Conservation (phyloP, 2,888 invertebrate species). For the Caenorhabditis sulstoni region DNA sequence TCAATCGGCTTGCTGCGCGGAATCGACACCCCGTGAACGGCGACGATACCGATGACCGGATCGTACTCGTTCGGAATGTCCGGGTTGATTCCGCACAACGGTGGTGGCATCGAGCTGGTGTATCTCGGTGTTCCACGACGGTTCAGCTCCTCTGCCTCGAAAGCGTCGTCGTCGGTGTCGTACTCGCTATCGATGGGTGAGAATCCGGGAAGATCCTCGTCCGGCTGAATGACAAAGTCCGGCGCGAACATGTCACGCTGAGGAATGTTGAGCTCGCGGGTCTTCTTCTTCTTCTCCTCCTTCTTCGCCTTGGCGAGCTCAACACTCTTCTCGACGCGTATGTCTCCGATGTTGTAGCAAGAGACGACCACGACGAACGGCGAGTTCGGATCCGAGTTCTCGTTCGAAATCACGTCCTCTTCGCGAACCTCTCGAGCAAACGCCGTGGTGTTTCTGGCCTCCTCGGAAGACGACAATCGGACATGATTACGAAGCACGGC, state of each 20-base stretch:
- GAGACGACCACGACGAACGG: constrained; percentile 17
- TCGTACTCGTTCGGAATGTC: constrained; percentile 51
- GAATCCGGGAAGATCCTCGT: constrained; percentile 47
- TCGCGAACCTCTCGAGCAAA: constrained; percentile 40
- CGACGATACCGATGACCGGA: constrained; percentile 47
- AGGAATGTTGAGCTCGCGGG: constrained; percentile 32
- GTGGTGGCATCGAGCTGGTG: constrained; percentile 8
- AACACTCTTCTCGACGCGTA: constrained; percentile 14
- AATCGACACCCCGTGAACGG: constrained; percentile 46
- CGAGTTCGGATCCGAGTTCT: constrained; percentile 19
- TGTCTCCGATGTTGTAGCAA: constrained; percentile 23
- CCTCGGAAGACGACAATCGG: constrained; percentile 41
- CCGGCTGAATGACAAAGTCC: constrained; percentile 29
- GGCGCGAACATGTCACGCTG: constrained; percentile 36
- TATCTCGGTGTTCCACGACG: background rate
- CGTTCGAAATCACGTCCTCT: constrained; percentile 36
- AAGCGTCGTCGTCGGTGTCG: constrained; percentile 28
- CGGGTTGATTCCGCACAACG: constrained; percentile 31
- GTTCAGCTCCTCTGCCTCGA: constrained; percentile 5
- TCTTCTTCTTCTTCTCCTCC: constrained; percentile 32
- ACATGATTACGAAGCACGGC: constrained; percentile 7
- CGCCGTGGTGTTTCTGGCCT: constrained; percentile 20
- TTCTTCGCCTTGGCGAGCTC: constrained; percentile 7
- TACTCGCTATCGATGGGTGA: constrained; percentile 40
- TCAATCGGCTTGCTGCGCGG: constrained; percentile 47